A percentile compares a stretch with the other conserved stretches of the same genome.
phyloP scores from a whole-genome alignment of 2,797 vertebrate genomes.

The Thamnophis elegans region DNA sequence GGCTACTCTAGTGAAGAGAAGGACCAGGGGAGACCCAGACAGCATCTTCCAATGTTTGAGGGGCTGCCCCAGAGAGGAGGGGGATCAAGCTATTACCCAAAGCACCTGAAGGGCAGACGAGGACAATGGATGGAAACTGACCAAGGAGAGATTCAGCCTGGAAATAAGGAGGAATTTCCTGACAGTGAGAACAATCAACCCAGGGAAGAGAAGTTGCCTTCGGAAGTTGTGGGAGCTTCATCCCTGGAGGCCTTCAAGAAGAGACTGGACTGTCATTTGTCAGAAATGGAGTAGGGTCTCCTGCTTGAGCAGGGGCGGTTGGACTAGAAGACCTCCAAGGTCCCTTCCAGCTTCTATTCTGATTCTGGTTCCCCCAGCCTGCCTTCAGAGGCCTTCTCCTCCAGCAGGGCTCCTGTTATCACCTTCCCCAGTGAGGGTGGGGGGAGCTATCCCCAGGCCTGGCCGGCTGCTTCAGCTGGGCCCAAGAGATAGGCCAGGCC shows the following conservation, averaged over 20 bases:
- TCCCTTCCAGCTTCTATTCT: background rate
- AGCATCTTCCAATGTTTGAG: too few species aligned
- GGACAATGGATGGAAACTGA: background rate
- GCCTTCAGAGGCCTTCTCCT: background rate
- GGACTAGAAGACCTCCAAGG: background rate
- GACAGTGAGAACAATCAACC: background rate
- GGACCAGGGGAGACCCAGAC: too few species aligned
- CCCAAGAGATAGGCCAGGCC: background rate
- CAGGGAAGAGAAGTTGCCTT: background rate
- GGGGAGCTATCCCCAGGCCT: background rate
- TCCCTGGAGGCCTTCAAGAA: background rate
- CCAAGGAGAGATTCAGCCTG: background rate
- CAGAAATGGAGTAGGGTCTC: background rate
- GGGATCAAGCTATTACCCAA: too few species aligned
- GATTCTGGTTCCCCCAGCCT: background rate
- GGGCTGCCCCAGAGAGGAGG: too few species aligned
- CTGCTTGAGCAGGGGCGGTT: background rate
- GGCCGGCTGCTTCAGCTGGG: background rate
- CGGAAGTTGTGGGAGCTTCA: background rate
- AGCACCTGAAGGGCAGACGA: background rate
- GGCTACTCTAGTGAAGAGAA: too few species aligned
- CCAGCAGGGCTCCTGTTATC: background rate
- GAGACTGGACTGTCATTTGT: background rate
- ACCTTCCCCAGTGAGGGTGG: background rate
- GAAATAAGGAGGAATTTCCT: background rate